Evolutionary conservation across 2,888 invertebrate species (phyloP).

Genomic region (Volucella zonaria): DNA sequence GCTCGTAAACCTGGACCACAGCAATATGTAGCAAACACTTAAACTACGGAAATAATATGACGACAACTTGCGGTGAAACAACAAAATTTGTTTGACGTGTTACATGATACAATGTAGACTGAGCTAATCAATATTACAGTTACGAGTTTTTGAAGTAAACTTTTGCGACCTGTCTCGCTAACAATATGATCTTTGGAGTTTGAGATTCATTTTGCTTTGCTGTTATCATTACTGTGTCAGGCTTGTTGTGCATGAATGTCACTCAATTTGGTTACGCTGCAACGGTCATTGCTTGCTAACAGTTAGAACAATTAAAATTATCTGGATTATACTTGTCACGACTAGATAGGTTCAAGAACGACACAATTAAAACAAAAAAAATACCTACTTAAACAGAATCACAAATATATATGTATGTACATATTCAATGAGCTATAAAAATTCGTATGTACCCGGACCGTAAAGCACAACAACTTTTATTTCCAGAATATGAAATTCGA

Average conservation of each 20-base stretch:
- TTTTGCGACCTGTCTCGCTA: constrained; percentile 1
- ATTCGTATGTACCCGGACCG: background rate
- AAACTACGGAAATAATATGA: too few relatives aligned
- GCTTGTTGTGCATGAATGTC: constrained; percentile 22
- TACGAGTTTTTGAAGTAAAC: constrained; percentile 7
- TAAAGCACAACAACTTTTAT: background rate
- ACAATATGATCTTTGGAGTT: constrained; percentile 39
- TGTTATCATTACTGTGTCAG: constrained; percentile 20
- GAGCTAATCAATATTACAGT: constrained; percentile 1
- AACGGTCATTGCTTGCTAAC: constrained; percentile 11
- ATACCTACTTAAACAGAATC: constrained; percentile 1
- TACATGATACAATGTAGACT: background rate
- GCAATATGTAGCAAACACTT: too few relatives aligned
- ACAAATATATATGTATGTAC: background rate
- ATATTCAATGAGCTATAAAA: background rate
- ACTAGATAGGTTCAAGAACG: constrained; percentile 55
- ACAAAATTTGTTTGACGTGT: too few relatives aligned
- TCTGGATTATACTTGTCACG: constrained; percentile 31
- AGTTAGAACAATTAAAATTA: constrained; percentile 15
- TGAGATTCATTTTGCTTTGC: constrained; percentile 23
- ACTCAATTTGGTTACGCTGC: constrained; percentile 3
- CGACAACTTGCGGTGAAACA: too few relatives aligned
- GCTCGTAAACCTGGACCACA: too few relatives aligned
- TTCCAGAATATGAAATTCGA: too few relatives aligned
- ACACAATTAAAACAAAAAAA: background rate